Base-by-base conservation (phyloP, 2,888 invertebrate species). In the Aphidius colemani region DNA sequence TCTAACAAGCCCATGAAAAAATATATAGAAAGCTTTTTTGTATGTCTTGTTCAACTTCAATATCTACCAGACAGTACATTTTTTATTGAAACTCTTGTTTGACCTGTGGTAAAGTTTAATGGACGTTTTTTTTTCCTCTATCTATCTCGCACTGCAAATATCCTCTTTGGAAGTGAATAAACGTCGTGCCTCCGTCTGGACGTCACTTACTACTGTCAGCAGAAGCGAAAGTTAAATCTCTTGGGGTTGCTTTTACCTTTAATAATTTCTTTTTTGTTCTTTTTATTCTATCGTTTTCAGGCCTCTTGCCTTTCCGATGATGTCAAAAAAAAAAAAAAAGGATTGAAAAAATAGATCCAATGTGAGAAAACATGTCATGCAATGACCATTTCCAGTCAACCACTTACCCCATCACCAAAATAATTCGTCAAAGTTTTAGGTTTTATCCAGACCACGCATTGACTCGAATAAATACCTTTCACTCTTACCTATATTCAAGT, bases 191-290 rank as follows among this genome's bases (percentile, higher is more conserved):
- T 50, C 61, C 63, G 61, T 64, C 65, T 64, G 66, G 64, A 67
- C 68, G 70, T 71, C 71, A 70, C 66, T 70, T 69, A 68, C 62
- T 61, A 65, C 69, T 69, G 69, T 68, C 69, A 69, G 66, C 65
- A 60, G 48, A 53, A 67, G 69, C 59, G 59, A 67, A 65, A 66
- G 63, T 64, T 61, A 67, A 69, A 67, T 68, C 66, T 68, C 68
- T 53, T 61, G 59, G 63, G 66, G 61, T 65, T 41, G 45, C 53
- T 53, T 51, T 44, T 49, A 41, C 44, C 43, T 59, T 64, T 62
- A 53, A 48, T 59, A 48, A 60, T 49, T 58, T 51, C 43, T 48
- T 44, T 45, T 51, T 53, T 39, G 50, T 41, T 61, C 43, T 44
- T 49, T 39, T 53, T 39, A 5, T 51, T 51, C 40, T n/a, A 18